Conservation (phyloP, 2,888 invertebrate species). For the Seira ritae region DNA sequence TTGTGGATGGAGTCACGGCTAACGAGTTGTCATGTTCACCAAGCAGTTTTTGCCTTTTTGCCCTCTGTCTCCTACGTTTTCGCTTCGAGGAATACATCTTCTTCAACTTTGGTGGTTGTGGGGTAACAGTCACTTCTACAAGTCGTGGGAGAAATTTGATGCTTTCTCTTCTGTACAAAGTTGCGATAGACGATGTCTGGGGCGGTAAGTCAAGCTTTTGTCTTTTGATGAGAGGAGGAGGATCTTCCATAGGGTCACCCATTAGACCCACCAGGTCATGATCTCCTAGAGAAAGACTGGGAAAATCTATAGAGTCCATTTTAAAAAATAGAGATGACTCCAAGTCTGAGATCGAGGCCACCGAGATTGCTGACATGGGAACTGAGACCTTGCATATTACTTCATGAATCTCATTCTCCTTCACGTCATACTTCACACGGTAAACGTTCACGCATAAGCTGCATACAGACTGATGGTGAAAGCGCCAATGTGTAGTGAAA, state of each 20-base stretch:
- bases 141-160: constrained; percentile 67
- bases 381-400: constrained; percentile 60
- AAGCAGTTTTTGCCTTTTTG: neutral
- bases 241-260: constrained; percentile 3
- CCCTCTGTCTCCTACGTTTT: neutral
- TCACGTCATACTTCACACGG: constrained; percentile 68
- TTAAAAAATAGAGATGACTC: constrained; percentile 25
- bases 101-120: constrained; percentile 43
- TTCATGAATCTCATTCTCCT: constrained; percentile 72
- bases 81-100: neutral
- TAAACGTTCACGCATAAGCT: constrained; percentile 72
- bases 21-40: neutral
- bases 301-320: constrained; percentile 40
- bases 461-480: constrained; percentile 73
- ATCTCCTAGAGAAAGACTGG: constrained; percentile 19
- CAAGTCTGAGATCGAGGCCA: neutral
- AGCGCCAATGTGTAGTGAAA: constrained; percentile 73
- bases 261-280: constrained; percentile 30
- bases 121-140: constrained; percentile 65
- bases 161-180: constrained; percentile 64
- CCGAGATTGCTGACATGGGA: constrained; percentile 9
- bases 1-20: neutral
- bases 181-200: constrained; percentile 37
- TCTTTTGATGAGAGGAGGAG: constrained; percentile 56
- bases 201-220: constrained; percentile 42